Evolutionary conservation across 2,113 vertebrate species (phyloP).

Genomic region (Illadopsis cleaveri): DNA sequence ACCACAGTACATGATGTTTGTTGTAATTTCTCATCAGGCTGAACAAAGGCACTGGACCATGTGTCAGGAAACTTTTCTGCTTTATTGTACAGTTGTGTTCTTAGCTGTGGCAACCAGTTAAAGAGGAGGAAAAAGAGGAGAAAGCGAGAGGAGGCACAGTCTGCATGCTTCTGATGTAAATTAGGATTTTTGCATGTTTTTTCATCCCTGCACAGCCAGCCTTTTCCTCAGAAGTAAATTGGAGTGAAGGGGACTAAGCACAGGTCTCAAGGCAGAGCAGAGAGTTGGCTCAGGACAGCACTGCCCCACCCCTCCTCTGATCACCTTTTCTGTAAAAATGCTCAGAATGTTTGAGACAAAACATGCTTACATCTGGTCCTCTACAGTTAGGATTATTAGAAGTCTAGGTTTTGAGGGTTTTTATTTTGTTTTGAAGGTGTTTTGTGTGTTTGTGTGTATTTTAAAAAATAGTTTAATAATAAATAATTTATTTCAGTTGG

Average conservation of each 20-base stretch:
- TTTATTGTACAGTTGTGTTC: background rate
- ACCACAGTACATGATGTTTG: background rate
- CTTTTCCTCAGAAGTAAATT: background rate
- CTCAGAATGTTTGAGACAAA: background rate
- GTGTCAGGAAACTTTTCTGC: background rate
- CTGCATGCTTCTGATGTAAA: background rate
- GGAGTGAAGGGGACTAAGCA: background rate
- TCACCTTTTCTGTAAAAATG: background rate
- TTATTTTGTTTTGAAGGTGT: background rate
- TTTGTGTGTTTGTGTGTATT: background rate
- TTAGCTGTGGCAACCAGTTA: background rate
- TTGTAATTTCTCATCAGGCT: background rate
- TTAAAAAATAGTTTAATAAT: background rate
- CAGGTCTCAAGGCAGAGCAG: background rate
- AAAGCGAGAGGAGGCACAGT: background rate
- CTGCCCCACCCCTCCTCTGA: background rate
- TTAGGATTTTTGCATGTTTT: background rate
- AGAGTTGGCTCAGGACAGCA: background rate
- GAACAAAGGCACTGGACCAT: accelerated
- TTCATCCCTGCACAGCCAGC: background rate
- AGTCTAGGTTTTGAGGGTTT: background rate
- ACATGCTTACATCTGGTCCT: background rate
- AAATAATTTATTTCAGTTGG: background rate
- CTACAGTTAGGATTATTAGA: background rate
- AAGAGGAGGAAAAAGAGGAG: background rate